Evolutionary conservation across 2,888 invertebrate species (phyloP).

Genomic region (Maniola hyperantus): DNA sequence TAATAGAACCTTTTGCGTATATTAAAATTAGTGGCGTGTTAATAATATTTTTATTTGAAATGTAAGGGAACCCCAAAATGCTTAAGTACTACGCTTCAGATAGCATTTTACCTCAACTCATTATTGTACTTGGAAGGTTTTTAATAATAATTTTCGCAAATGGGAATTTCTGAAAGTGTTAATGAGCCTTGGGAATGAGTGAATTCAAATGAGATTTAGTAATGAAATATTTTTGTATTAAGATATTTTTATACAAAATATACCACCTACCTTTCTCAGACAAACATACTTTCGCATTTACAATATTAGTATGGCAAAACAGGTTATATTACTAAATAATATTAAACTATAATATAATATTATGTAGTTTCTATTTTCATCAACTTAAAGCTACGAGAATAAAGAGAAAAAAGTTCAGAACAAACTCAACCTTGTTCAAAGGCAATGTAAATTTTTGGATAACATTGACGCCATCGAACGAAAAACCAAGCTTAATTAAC

Average conservation of each 20-base stretch:
- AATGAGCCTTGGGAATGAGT: neutral
- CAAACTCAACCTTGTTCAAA: neutral
- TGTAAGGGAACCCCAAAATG: neutral
- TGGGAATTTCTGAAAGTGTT: neutral
- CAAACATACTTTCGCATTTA: too few relatives aligned
- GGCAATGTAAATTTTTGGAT: neutral
- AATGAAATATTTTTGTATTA: neutral
- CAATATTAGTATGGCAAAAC: too few relatives aligned
- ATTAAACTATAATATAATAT: too few relatives aligned
- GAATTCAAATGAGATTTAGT: neutral
- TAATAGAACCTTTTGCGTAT: neutral
- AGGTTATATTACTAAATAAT: too few relatives aligned
- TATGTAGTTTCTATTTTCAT: too few relatives aligned
- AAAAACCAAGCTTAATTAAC: slow-evolving; percentile 40
- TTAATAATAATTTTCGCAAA: neutral
- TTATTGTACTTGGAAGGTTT: neutral
- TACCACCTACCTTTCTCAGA: too few relatives aligned
- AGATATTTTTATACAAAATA: too few relatives aligned
- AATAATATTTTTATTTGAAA: neutral
- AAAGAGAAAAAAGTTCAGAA: too few relatives aligned
- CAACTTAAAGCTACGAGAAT: too few relatives aligned
- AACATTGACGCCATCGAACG: slow-evolving; percentile 31
- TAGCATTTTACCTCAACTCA: neutral
- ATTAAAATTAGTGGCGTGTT: slow-evolving; percentile 9
- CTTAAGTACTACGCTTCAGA: slow-evolving; percentile 6